Evolutionary conservation across 2,888 invertebrate species (phyloP).

Genomic region (Alitta virens): DNA sequence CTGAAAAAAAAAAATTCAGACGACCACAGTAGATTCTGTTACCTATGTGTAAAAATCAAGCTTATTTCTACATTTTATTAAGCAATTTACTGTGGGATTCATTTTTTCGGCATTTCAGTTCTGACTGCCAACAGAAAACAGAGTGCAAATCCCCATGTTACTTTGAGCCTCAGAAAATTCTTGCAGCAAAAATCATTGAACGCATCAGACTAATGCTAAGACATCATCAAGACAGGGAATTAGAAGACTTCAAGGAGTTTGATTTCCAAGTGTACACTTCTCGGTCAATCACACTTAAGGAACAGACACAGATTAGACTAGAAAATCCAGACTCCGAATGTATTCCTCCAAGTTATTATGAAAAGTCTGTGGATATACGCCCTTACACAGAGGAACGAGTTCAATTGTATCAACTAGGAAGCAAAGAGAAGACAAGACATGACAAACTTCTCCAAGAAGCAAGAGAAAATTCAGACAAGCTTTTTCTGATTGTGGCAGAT

Average conservation of each 20-base stretch:
- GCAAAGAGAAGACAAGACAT: not conserved
- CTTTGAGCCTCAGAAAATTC: not conserved
- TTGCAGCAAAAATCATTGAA: not conserved
- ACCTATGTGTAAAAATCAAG: too few species aligned
- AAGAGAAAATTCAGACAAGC: not conserved
- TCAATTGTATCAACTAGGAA: not conserved
- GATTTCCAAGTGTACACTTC: constrained; percentile 17
- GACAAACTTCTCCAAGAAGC: not conserved
- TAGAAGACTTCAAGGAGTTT: constrained; percentile 7
- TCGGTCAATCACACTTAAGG: constrained; percentile 4
- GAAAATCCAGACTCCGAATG: constrained; percentile 4
- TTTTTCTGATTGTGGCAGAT: constrained; percentile 10
- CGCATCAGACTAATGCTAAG: not conserved
- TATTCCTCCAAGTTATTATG: not conserved
- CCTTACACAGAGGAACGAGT: not conserved
- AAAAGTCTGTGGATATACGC: too few species aligned
- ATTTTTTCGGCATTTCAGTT: too few species aligned
- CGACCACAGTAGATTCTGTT: too few species aligned
- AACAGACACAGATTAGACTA: constrained; percentile 8
- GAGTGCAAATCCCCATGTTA: not conserved
- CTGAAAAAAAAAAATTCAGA: too few species aligned
- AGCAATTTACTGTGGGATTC: too few species aligned
- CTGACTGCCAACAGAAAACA: too few species aligned
- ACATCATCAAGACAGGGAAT: not conserved
- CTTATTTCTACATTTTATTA: too few species aligned